Base-by-base conservation (phyloP, 2,113 vertebrate genomes). In the Callipepla squamata region DNA sequence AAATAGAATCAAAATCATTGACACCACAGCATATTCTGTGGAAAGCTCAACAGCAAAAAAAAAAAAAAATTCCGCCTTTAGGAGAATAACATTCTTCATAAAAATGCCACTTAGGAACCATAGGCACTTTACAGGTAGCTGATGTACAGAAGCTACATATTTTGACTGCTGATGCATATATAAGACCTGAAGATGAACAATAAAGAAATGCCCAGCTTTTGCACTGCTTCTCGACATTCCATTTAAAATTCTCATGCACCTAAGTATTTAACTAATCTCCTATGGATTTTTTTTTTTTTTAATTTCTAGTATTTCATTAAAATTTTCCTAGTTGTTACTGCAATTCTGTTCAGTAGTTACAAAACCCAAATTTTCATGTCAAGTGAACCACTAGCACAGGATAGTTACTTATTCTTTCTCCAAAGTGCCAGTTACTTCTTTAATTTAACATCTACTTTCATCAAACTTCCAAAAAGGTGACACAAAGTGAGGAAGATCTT, bases 401-500 rank as follows among this genome's bases (percentile, higher is more conserved):
- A 76, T 66, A 92, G 93, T 51, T 18, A 58, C 53, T 40, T 92
- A 63, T 45, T 66, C 26, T 93, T 93, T 73, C 91, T 73, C n/a
- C 6, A 90, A 96, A 91, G 7, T 13, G 6, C 77, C 84, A 93
- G 61, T 89, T 85, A 70, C 42, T 48, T 87, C 61, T 79, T 84
- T 80, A 88, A 25, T 87, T 95, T 92, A 93, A 76, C 30, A 91
- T 51, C n/a, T 76, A 32, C 13, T 86, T 94, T 85, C 89, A 75
- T 93, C 76, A 92, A 85, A 57, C 58, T 95, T 74, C 58, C 79
- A 88, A 81, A 16, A 44, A 90, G 70, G 44, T 82, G 32, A 92
- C 80, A 58, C 8, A 91, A 94, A 93, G 76, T 45, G 75, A 89
- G 36, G 25, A 26, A 80, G 47, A 32, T 63, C 53, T 85, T 85